Evolutionary conservation across 2,888 invertebrate genomes (phyloP), one percentile per base, ranked within the genome.

Genomic region (Escarpia spicata): DNA sequence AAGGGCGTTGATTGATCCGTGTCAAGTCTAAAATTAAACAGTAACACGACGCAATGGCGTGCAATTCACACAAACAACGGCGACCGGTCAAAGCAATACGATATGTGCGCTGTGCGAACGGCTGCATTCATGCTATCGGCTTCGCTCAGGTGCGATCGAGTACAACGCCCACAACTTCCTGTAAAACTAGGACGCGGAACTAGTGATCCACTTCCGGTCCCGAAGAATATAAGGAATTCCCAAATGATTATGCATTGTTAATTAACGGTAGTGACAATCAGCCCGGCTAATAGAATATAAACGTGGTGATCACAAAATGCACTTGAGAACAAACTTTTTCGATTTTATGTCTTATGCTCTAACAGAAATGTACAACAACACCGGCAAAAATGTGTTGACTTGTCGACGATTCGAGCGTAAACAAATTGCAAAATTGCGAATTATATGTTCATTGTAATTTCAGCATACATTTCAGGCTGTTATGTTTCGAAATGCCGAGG

Each of bases 11-110:
- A 4, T 75, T 75, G 26, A 75, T 75, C 75, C 75, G 75, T 75
- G 75, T 75, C 26, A 26, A 75, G 19, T 75, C 26, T 75, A 75
- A 75, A 75, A 75, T 75, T 75, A 75, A 52, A 26, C 75, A 26
- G 75, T n/a, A 75, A 75, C 75, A 75, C 75, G 75, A 75, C 75
- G 75, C 75, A 75, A 75, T 75, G 75, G 75, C 75, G 75, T 75
- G 26, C n/a, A 75, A 75, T 1, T 75, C 19, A 75, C 75, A 75
- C 75, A 75, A 75, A 75, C 75, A 75, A 75, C 19, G 19, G 26
- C 26, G 75, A 75, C 15, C 26, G 75, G 75, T 75, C 75, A 75
- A 75, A 26, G 75, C 75, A 75, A 75, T 6, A 75, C 26, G 75
- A 75, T 75, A 75, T 6, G 26, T 75, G n/a, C n/a, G 75, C n/a